These are phyloP conservation scores for Patella ulyssiponensis DNA, from an alignment of 2,888 invertebrate genomes.

Conservation along the genomic window DNA sequence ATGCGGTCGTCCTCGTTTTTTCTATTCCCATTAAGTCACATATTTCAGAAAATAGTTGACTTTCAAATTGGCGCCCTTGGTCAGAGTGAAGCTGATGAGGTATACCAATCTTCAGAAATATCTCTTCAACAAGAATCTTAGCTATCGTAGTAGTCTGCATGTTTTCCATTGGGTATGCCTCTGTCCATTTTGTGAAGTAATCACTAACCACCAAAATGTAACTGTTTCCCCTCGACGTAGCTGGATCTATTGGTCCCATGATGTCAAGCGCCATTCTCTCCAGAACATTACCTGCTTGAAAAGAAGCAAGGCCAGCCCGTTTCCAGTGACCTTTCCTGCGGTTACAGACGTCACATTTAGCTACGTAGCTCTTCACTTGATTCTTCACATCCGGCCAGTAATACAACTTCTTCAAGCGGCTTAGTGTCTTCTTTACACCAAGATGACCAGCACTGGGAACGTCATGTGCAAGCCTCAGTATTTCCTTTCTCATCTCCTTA, in stretches of 20 bases:
- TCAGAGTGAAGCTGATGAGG: constrained; percentile 33
- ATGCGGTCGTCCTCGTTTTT: constrained; percentile 27
- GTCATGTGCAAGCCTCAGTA: neutral
- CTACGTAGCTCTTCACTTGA: neutral
- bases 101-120: constrained; percentile 31
- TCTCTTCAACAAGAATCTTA: constrained; percentile 24
- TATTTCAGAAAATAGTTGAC: constrained; percentile 33
- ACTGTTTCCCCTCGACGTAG: constrained; percentile 25
- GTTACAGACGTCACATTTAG: neutral
- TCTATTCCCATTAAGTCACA: constrained; percentile 28
- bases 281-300: constrained; percentile 30
- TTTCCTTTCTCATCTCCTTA: neutral
- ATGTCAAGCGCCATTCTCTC: constrained; percentile 33
- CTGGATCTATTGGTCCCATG: constrained; percentile 24
- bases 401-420: neutral
- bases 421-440: neutral
- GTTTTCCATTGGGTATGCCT: neutral
- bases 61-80: constrained; percentile 36
- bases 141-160: constrained; percentile 24
- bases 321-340: neutral
- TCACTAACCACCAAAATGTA: neutral
- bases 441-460: neutral
- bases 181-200: constrained; percentile 3
- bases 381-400: constrained; percentile 1
- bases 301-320: neutral